Percentiles rank a stretch among this genome's conserved stretches.
Evolutionary conservation across 2,888 invertebrate species (phyloP).

Genomic region (Aphidoletes aphidimyza): DNA sequence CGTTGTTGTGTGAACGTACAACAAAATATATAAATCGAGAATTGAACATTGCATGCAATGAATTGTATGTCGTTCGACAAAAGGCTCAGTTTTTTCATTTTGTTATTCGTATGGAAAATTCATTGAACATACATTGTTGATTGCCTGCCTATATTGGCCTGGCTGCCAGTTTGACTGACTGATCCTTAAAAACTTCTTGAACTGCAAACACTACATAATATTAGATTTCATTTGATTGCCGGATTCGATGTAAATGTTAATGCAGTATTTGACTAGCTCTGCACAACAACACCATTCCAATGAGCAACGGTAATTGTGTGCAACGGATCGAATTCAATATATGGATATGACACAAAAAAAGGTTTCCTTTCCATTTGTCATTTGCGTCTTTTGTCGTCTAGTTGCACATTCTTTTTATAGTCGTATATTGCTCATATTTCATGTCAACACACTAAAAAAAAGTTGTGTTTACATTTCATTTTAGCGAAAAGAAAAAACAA

Average conservation of each 20-base stretch:
- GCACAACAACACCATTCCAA: neutral
- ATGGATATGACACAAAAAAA: conserved; percentile 11
- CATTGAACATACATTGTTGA: neutral
- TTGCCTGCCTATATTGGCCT: neutral
- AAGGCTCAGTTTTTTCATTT: too few relatives aligned
- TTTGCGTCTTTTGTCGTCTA: conserved; percentile 31
- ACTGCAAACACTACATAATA: neutral
- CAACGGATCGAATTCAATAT: conserved; percentile 14
- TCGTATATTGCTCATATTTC: conserved; percentile 52
- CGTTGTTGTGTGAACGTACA: neutral
- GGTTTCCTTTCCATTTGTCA: conserved; percentile 51
- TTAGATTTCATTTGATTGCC: conserved; percentile 15
- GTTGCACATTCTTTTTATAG: neutral
- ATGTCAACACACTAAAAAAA: neutral
- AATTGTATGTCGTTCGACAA: too few relatives aligned
- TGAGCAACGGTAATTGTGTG: conserved; percentile 2
- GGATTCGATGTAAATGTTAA: neutral
- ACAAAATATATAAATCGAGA: neutral
- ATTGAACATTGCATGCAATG: too few relatives aligned
- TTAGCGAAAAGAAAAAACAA: neutral
- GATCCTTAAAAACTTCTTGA: conserved; percentile 2
- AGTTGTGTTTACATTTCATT: neutral
- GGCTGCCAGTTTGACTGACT: neutral
- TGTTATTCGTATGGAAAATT: neutral
- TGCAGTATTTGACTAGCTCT: neutral